phyloP scores from a whole-genome alignment of 2,113 vertebrate genomes.

The Rhadina sibilatrix region DNA sequence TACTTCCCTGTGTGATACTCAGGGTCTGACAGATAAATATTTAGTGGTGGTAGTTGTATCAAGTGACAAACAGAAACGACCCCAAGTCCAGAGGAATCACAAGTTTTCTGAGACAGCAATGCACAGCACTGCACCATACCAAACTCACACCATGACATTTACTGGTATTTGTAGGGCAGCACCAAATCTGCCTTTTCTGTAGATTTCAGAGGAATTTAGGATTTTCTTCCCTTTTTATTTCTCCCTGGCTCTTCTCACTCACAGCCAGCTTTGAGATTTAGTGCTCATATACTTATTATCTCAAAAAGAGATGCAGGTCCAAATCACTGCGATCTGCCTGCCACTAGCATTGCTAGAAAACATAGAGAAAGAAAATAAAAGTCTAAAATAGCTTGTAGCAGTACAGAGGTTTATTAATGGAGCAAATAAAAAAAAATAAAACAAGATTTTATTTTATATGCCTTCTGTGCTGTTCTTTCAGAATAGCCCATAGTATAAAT shows the following conservation, averaged over 20 bases:
- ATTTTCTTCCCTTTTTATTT: neutral
- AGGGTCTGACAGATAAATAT: neutral
- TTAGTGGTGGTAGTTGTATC: neutral
- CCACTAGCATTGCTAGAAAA: neutral
- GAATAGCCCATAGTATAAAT: neutral
- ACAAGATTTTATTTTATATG: neutral
- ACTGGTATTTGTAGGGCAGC: neutral
- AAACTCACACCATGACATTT: neutral
- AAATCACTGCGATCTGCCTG: conserved; percentile 29
- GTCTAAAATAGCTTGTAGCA: neutral
- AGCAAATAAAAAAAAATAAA: neutral
- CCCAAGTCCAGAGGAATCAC: neutral
- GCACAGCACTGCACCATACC: neutral
- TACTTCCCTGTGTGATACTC: neutral
- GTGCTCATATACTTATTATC: neutral
- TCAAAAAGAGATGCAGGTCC: neutral
- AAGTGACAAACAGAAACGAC: neutral
- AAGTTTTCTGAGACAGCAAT: neutral
- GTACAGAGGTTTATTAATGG: neutral
- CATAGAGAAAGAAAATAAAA: neutral
- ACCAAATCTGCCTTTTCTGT: neutral
- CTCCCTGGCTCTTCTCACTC: neutral
- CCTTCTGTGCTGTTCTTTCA: neutral
- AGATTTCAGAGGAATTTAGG: neutral
- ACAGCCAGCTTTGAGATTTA: neutral